Evolutionary conservation across 1,140 invertebrate genomes (phyloP).

Genomic region (Drosophila nikananu): DNA sequence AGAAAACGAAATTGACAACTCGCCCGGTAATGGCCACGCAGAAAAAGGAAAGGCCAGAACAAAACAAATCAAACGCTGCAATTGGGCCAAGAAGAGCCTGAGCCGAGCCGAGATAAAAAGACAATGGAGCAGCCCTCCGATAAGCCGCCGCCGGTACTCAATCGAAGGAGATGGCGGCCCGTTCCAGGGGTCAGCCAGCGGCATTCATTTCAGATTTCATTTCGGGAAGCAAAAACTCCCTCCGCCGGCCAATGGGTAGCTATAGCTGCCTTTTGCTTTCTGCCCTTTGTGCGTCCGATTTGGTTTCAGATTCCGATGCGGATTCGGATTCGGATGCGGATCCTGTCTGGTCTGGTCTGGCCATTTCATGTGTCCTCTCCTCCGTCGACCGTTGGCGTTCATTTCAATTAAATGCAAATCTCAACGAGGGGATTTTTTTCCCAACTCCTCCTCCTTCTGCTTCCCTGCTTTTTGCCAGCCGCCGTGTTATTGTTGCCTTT

Average conservation of each 20-base stretch:
- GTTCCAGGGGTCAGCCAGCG: constrained; percentile 50
- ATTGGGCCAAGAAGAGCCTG: constrained; percentile 15
- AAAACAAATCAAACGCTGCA: constrained; percentile 56
- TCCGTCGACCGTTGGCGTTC: constrained; percentile 50
- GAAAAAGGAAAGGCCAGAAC: not conserved
- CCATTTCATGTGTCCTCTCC: constrained; percentile 50
- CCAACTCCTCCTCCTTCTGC: not conserved
- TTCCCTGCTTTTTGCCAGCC: constrained; percentile 7
- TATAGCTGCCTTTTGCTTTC: constrained; percentile 37
- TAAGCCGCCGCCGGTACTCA: constrained; percentile 34
- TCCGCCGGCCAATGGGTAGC: constrained; percentile 55
- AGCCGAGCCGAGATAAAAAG: not conserved
- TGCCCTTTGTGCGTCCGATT: constrained; percentile 48
- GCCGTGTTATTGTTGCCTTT: constrained; percentile 45
- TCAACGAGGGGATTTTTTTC: constrained; percentile 55
- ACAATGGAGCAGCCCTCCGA: constrained; percentile 28
- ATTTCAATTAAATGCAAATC: constrained; percentile 84
- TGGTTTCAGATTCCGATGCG: constrained; percentile 35
- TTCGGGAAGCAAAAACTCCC: constrained; percentile 44
- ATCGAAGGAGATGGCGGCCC: constrained; percentile 33
- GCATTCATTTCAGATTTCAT: constrained; percentile 73
- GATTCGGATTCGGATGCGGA: constrained; percentile 40
- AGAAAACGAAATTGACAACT: constrained; percentile 20
- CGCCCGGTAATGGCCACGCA: not conserved
- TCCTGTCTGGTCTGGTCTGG: constrained; percentile 35